Evolutionary conservation across 2,888 invertebrate species (phyloP).

Genomic region (Phortica okadai): DNA sequence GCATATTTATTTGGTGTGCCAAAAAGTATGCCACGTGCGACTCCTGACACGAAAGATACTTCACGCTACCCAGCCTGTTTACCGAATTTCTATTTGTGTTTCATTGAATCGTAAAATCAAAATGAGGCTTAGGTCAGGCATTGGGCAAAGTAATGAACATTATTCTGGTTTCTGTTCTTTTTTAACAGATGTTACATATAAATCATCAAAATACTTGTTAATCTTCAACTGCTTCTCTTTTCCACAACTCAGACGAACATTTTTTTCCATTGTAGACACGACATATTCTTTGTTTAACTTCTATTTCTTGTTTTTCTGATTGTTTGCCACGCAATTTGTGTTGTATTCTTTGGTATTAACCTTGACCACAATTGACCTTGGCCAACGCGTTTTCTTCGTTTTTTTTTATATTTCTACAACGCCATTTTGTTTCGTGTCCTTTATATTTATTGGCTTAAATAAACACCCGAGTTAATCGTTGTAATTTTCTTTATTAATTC

Average conservation of each 20-base stretch:
- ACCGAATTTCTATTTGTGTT: too few relatives aligned
- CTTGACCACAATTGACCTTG: conserved; percentile 53
- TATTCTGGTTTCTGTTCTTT: too few relatives aligned
- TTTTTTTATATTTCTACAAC: conserved; percentile 3
- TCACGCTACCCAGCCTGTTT: too few relatives aligned
- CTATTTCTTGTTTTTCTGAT: conserved; percentile 42
- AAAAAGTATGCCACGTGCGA: too few relatives aligned
- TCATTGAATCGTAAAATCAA: too few relatives aligned
- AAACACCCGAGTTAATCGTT: conserved; percentile 2
- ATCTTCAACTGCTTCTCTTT: too few relatives aligned
- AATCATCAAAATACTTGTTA: too few relatives aligned
- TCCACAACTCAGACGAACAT: neutral
- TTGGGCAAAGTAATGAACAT: too few relatives aligned
- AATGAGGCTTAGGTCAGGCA: too few relatives aligned
- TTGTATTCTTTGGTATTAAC: conserved; percentile 32
- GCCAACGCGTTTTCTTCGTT: neutral
- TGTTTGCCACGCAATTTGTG: conserved; percentile 46
- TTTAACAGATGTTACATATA: too few relatives aligned
- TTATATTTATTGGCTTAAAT: neutral
- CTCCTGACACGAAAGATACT: too few relatives aligned
- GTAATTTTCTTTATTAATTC: conserved; percentile 20
- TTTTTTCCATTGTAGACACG: neutral
- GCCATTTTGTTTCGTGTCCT: conserved; percentile 11
- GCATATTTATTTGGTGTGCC: too few relatives aligned
- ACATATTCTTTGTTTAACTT: conserved; percentile 44